Evolutionary conservation across 2,888 invertebrate species (phyloP), one percentile per base, ranked within the genome.

Genomic region (Chrysomela aeneicollis): DNA sequence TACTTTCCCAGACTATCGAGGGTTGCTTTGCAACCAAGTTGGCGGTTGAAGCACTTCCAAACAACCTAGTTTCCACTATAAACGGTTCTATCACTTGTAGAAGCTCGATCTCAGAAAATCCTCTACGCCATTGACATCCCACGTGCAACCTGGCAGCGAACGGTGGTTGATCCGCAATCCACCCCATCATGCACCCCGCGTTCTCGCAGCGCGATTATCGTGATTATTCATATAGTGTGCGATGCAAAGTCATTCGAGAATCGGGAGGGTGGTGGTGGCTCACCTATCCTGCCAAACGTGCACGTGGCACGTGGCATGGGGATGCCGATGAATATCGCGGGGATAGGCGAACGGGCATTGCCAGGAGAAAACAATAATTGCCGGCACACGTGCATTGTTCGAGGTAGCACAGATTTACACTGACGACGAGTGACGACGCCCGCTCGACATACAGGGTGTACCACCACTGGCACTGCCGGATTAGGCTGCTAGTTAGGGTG

Each of bases 271-370:
- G 52, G 66, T 62, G 57, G 63, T 67, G 52, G 57, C 67, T 15
- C 42, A 12, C 60, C 61, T 59, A 49, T 64, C 61, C 66, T 59
- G 67, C 66, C 65, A 58, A 60, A 59, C 64, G 37, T 55, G 66
- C 74, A 74, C 76, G 74, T 74, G 74, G 69, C 72, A 68, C 71
- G 70, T 71, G 74, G 70, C 75, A 69, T 59, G 54, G 64, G 67
- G 68, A 72, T 70, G 67, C 72, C 71, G 67, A 71, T 70, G 65
- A 63, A 64, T 54, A 49, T 49, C 9, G 19, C 26, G 26, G 51
- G 15, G 22, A 19, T 50, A 9, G 10, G 19, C 21, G 50, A 22
- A 15, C 49, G 8, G 8, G 26, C 4, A 26, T 26, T 26, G 26
- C 4, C n/a, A 26, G 26, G 9, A 35, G 32, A 35, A 35, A 35